phyloP scores from a whole-genome alignment of 53 echinoderm and acorn worm genomes.

The Mesocentrotus franciscanus region DNA sequence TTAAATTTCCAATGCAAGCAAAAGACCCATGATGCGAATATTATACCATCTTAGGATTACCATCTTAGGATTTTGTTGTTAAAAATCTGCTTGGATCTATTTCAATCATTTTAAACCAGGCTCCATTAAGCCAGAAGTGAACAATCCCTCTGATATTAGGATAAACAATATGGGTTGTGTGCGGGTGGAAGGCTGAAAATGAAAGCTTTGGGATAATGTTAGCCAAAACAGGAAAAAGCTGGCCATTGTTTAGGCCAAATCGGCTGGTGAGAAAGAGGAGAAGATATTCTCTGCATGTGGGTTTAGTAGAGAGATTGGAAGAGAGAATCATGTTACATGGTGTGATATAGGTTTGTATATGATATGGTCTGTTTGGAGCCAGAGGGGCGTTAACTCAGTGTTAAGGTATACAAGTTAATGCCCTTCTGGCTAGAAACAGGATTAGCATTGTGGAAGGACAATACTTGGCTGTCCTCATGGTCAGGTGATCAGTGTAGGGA shows the following conservation, averaged over 20 bases:
- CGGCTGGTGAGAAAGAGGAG: neutral
- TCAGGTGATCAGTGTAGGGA: neutral
- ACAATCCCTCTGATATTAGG: conserved; percentile 7
- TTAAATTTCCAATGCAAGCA: neutral
- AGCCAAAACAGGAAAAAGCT: conserved; percentile 45
- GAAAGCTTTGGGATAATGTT: conserved; percentile 40
- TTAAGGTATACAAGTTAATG: no score
- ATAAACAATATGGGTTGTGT: neutral
- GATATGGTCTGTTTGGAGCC: neutral
- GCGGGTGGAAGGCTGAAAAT: conserved; percentile 16
- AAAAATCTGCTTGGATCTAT: neutral
- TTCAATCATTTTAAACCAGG: neutral
- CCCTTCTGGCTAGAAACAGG: no score
- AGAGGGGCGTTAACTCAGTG: no score
- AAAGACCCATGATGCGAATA: neutral
- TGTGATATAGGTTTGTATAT: neutral
- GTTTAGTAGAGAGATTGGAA: conserved; percentile 32
- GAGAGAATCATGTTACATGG: conserved; percentile 33
- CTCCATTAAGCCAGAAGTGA: conserved; percentile 35
- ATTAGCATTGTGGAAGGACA: neutral
- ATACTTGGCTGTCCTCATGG: neutral
- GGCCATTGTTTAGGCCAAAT: conserved; percentile 55
- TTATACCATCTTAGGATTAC: no score
- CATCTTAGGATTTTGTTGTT: neutral
- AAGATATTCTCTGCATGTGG: conserved; percentile 58